phyloP scores from a whole-genome alignment of 2,113 vertebrate genomes.

The Calyptomena viridis region DNA sequence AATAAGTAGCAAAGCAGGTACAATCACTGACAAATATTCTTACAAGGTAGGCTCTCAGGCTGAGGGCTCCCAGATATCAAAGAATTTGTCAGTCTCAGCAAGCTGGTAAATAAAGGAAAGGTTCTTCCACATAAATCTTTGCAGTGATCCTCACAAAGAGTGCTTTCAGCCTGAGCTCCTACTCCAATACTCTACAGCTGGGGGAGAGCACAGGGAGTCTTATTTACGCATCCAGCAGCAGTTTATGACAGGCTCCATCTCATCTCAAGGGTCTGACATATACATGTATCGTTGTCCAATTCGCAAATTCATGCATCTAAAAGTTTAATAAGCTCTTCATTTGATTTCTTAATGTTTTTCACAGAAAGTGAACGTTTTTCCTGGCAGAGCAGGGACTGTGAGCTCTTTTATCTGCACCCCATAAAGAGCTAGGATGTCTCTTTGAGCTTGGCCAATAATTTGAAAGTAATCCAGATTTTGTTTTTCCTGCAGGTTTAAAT shows the following conservation, averaged over 20 bases:
- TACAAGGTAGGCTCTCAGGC: neutral
- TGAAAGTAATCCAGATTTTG: conserved; percentile 56
- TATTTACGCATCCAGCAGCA: conserved; percentile 24
- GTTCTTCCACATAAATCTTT: conserved; percentile 24
- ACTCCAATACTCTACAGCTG: neutral
- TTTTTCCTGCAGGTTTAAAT: conserved; percentile 60
- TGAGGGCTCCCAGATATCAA: neutral
- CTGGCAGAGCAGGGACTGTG: neutral
- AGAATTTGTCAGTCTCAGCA: neutral
- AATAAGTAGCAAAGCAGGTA: neutral
- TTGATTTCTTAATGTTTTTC: conserved; percentile 62
- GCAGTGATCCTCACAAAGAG: conserved; percentile 19
- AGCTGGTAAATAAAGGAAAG: conserved; percentile 15
- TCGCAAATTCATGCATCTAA: conserved; percentile 31
- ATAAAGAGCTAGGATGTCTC: conserved; percentile 57
- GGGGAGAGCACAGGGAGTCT: neutral
- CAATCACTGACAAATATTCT: neutral
- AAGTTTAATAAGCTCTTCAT: conserved; percentile 61
- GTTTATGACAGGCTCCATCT: conserved; percentile 37
- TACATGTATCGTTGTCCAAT: neutral
- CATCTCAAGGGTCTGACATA: conserved; percentile 29
- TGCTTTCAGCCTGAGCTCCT: conserved; percentile 11
- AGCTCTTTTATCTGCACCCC: conserved; percentile 57
- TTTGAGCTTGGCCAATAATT: conserved; percentile 55
- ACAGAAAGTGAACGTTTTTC: conserved; percentile 34